Conservation (phyloP, 2,888 invertebrate species). For the Alviniconcha strummeri region DNA sequence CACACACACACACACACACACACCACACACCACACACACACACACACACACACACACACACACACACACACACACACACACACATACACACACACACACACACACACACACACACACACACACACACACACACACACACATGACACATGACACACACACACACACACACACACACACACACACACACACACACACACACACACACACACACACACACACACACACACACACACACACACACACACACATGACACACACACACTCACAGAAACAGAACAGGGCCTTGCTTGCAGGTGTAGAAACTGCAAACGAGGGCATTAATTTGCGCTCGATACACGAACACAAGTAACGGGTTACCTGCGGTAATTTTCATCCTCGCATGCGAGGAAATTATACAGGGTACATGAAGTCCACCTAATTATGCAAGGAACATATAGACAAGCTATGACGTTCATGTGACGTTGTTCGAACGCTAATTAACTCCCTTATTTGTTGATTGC, state of each 20-base stretch:
- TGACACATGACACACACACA: neutral
- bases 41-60: neutral
- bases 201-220: neutral
- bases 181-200: neutral
- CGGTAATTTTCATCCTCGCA: neutral
- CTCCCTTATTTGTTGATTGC: too few species aligned
- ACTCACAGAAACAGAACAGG: neutral
- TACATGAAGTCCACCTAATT: too few species aligned
- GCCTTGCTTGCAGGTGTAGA: too few species aligned
- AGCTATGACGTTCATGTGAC: neutral
- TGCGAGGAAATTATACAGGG: too few species aligned
- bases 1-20: neutral
- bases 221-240: neutral
- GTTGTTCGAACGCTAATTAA: too few species aligned
- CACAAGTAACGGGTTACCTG: neutral
- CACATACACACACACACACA: neutral
- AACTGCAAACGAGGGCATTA: too few species aligned
- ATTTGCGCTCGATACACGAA: too few species aligned
- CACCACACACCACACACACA: neutral
- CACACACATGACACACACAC: too few species aligned
- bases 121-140: neutral
- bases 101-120: neutral
- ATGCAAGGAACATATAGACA: neutral
- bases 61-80: neutral
- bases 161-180: neutral